Base-by-base conservation (phyloP, 92 coral and sea anemone genomes). In the Chrysogorgia sp. region DNA sequence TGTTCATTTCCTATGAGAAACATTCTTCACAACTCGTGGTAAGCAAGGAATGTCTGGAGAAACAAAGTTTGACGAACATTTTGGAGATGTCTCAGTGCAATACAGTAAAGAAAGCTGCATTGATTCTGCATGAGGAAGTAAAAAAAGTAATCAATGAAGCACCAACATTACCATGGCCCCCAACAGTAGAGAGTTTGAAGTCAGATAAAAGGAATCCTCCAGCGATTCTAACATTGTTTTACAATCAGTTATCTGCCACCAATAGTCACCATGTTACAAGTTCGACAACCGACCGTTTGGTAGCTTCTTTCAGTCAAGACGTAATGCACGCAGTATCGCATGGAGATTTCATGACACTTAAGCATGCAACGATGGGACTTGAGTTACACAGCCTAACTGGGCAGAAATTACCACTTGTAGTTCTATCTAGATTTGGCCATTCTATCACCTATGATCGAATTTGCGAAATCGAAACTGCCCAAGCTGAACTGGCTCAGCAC, bases 61-160 rank as follows among this genome's bases (percentile, higher is more conserved):
- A 14, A 34, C 71, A 65, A 40, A 65, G 30, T 33, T 65, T 65
- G 48, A 32, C 71, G 0, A 65, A 24, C 0, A 65, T 8, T 43
- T 8, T 17, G 17, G 17, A 8, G 17, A 17, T 43, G 50, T 43
- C 17, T 43, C 8, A 43, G 17, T 8, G 17, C 10, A 8, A 65
- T 5, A 65, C 50, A 66, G 53, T 66, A 30, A 66, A 66, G 74
- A 22, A 43, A 66, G 74, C 74, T 66, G 74, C 74, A 66, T 34
- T 49, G n/a, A 32, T 65, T 32, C 74, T 66, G 21, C 52, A 52
- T 17, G 74, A 33, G 74, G 74, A 66, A 13, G 53, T 66, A 34
- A 40, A 15, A 66, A 66, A 66, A 33, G 8, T 43, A 8, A 55
- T 43, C 26, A 35, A 33, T 31, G 24, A 34, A 12, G 14, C 23